Evolutionary conservation across 1,140 invertebrate species (phyloP).

Genomic region (Pogonognathellus flavescens): DNA sequence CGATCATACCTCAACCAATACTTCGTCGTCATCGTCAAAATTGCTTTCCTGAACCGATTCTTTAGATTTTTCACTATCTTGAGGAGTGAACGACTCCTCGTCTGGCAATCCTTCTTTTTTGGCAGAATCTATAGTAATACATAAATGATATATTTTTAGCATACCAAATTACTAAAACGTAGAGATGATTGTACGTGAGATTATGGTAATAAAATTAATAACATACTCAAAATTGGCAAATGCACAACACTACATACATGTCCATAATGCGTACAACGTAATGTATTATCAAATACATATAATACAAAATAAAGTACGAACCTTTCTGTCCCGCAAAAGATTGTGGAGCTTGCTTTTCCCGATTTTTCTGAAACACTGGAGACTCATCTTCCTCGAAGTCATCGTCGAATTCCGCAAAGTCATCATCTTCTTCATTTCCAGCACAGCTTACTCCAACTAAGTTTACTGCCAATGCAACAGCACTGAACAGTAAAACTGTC

Average conservation of each 20-base stretch:
- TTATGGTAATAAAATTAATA: no score
- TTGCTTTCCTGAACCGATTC: constrained; percentile 7
- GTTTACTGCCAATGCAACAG: constrained; percentile 21
- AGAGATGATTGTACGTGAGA: no score
- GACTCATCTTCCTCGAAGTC: constrained; percentile 61
- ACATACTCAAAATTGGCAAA: no score
- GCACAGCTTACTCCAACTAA: background rate
- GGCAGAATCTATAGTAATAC: background rate
- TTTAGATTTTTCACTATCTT: constrained; percentile 8
- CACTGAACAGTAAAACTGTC: background rate
- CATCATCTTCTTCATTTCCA: constrained; percentile 54
- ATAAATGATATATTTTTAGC: no score
- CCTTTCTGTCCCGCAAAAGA: constrained; percentile 5
- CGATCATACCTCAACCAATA: constrained; percentile 61
- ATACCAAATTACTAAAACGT: no score
- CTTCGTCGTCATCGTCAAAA: constrained; percentile 63
- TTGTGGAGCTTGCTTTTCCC: background rate
- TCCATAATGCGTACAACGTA: no score
- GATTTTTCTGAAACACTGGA: constrained; percentile 34
- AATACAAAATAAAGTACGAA: background rate
- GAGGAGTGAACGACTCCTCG: background rate
- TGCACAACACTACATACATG: no score
- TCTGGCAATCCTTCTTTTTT: background rate
- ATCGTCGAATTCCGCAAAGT: constrained; percentile 65
- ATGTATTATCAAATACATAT: no score